phyloP scores from a whole-genome alignment of 37 sponge, comb jelly and placozoan species.

The Beroe forskalii region DNA sequence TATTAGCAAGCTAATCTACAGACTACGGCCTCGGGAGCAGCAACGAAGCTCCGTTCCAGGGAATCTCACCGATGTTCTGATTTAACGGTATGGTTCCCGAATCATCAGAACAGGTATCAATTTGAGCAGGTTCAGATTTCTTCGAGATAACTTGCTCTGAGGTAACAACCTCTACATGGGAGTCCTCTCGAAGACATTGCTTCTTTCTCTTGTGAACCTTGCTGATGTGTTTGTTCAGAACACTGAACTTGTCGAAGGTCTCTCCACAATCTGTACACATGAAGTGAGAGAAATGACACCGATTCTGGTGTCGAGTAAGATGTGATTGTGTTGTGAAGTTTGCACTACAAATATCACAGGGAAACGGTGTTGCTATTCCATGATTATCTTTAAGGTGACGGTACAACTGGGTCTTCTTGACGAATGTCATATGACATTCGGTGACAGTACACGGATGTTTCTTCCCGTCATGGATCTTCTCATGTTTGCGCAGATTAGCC shows the following conservation, averaged over 20 bases:
- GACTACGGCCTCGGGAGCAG: too few species aligned
- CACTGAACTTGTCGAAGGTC: slow-evolving; percentile 54
- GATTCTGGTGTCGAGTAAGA: background rate
- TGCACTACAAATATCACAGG: slow-evolving; percentile 1
- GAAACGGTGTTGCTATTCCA: background rate
- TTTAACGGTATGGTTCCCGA: too few species aligned
- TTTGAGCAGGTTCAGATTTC: too few species aligned
- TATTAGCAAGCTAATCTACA: too few species aligned
- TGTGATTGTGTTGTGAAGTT: slow-evolving; percentile 37
- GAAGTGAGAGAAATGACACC: slow-evolving; percentile 21
- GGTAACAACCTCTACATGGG: too few species aligned
- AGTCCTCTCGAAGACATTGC: background rate
- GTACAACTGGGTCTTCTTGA: slow-evolving; percentile 58
- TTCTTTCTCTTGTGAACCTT: slow-evolving; percentile 27
- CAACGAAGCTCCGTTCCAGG: too few species aligned
- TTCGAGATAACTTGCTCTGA: too few species aligned
- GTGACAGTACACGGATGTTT: background rate
- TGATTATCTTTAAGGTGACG: background rate
- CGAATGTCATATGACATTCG: background rate
- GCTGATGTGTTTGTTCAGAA: slow-evolving; percentile 4
- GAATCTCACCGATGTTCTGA: too few species aligned
- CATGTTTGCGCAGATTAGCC: slow-evolving; percentile 40
- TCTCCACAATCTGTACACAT: slow-evolving; percentile 55
- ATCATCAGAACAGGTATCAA: too few species aligned
- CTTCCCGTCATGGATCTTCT: slow-evolving; percentile 12